Conservation (phyloP, 2,797 vertebrate genomes). For the Mus caroli region DNA sequence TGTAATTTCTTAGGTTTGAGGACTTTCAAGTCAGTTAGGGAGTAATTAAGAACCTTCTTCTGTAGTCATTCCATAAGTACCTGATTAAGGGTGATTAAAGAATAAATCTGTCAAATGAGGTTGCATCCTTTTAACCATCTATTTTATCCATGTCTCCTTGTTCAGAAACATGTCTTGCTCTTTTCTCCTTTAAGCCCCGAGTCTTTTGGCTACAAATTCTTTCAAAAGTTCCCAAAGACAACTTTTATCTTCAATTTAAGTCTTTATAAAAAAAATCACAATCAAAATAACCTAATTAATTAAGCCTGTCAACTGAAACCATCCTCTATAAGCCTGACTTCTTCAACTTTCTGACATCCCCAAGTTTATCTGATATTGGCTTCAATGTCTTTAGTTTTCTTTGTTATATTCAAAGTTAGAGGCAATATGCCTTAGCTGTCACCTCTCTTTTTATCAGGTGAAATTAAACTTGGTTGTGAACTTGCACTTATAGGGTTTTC, state of each 20-base stretch:
- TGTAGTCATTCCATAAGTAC: neutral
- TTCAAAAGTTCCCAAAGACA: neutral
- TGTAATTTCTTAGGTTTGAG: neutral
- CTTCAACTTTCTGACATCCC: neutral
- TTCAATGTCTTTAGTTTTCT: neutral
- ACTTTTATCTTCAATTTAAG: neutral
- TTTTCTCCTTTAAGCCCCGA: neutral
- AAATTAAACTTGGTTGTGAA: conserved; percentile 30
- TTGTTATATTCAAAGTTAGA: conserved; percentile 8
- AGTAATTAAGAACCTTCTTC: neutral
- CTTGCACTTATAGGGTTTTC: neutral
- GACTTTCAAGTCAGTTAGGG: neutral
- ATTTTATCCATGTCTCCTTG: neutral
- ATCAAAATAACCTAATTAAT: neutral
- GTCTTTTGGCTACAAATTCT: neutral
- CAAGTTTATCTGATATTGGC: neutral
- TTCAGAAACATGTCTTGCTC: conserved; percentile 4
- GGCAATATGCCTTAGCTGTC: neutral
- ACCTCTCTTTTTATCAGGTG: conserved; percentile 8
- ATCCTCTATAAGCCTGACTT: neutral
- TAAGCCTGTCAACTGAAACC: conserved; percentile 23
- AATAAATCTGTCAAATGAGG: neutral
- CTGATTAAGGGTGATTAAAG: neutral
- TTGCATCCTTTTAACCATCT: neutral
- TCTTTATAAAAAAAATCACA: conserved; percentile 3